phyloP scores from a whole-genome alignment of 2,113 vertebrate species.

The human region DNA sequence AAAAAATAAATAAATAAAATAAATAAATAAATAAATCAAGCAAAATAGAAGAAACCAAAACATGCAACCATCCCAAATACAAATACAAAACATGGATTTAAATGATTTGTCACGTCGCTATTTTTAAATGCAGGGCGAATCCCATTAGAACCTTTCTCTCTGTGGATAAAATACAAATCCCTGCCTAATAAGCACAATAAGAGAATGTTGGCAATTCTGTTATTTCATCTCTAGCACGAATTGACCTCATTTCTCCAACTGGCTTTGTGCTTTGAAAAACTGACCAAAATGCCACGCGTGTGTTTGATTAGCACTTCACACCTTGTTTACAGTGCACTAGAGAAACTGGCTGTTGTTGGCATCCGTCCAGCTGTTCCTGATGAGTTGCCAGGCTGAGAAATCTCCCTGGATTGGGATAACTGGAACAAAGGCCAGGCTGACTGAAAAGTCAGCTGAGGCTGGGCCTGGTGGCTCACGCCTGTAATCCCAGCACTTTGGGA shows the following conservation, averaged over 20 bases:
- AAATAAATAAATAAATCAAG: too few relatives aligned
- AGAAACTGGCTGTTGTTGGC: background rate
- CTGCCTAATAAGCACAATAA: background rate
- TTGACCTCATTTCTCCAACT: background rate
- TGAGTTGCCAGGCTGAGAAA: background rate
- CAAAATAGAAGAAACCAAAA: background rate
- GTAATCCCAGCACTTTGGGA: too few relatives aligned
- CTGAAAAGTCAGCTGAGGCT: background rate
- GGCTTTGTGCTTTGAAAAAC: background rate
- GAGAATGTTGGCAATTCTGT: background rate
- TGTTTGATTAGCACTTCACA: conserved; percentile 1
- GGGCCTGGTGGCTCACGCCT: too few relatives aligned
- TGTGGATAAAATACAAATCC: background rate
- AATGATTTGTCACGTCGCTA: background rate
- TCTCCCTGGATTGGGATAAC: background rate
- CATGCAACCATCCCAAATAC: background rate
- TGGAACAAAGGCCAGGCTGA: background rate
- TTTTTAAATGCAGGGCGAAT: conserved; percentile 14
- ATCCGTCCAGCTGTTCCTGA: background rate
- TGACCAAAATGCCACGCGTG: background rate
- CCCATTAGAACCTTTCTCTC: background rate
- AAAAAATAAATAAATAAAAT: too few relatives aligned
- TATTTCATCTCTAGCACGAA: background rate
- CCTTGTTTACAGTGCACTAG: background rate
- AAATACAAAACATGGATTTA: background rate